phyloP scores from a whole-genome alignment of 2,797 vertebrate species.

The Melanotaenia maccullochi region DNA sequence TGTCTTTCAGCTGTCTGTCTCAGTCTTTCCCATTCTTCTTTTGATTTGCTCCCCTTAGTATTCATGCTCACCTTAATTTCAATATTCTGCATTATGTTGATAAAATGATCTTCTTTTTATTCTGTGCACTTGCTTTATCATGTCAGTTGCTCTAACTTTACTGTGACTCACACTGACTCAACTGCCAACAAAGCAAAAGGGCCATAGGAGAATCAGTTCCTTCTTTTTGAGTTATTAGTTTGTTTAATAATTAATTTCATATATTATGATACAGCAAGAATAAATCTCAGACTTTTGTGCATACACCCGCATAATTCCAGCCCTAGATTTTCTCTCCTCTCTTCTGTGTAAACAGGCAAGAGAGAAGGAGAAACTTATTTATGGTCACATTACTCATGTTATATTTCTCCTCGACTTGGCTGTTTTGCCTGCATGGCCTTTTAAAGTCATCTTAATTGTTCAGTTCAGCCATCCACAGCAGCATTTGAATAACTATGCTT shows the following conservation, averaged over 20 bases:
- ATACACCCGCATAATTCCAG: constrained; percentile 61
- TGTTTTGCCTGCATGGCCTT: constrained; percentile 47
- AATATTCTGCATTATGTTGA: constrained; percentile 54
- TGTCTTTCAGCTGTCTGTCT: constrained; percentile 80
- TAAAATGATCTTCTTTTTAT: constrained; percentile 36
- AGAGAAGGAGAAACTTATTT: constrained; percentile 64
- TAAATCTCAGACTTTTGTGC: constrained; percentile 73
- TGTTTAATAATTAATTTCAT: constrained; percentile 72
- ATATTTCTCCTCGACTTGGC: constrained; percentile 47
- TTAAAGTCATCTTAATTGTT: constrained; percentile 41
- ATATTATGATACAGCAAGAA: constrained; percentile 63
- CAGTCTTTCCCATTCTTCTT: constrained; percentile 54
- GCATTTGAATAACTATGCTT: constrained; percentile 19
- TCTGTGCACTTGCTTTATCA: constrained; percentile 38
- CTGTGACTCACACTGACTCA: constrained; percentile 20
- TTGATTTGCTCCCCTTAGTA: constrained; percentile 53
- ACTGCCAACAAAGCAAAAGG: constrained; percentile 38
- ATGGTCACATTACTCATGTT: constrained; percentile 66
- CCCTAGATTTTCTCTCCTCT: constrained; percentile 38
- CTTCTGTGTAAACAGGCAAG: constrained; percentile 61
- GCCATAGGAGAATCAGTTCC: constrained; percentile 49
- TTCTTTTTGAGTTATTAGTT: constrained; percentile 67
- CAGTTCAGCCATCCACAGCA: constrained; percentile 29
- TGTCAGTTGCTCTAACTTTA: constrained; percentile 38
- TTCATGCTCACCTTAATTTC: constrained; percentile 41